Conservation (phyloP, 2,113 vertebrate species). For the Gymnobelideus leadbeateri region DNA sequence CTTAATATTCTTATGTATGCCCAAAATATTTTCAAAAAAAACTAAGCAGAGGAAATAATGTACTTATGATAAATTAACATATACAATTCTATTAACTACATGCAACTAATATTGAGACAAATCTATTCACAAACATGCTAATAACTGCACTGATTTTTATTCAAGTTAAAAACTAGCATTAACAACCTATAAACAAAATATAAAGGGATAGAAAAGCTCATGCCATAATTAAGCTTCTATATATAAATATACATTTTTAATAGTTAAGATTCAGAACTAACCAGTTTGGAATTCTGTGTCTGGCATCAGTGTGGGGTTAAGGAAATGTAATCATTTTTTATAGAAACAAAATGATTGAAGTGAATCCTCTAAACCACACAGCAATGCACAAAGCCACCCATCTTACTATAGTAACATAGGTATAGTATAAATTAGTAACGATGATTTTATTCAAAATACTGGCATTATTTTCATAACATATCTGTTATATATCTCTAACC, state of each 20-base stretch:
- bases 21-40: constrained; percentile 34
- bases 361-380: constrained; percentile 23
- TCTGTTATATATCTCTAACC: neutral
- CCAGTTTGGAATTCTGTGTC: constrained; percentile 9
- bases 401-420: constrained; percentile 7
- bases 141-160: neutral
- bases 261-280: neutral
- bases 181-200: neutral
- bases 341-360: constrained; percentile 7
- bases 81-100: constrained; percentile 39
- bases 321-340: constrained; percentile 16
- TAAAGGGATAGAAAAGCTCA: constrained; percentile 4
- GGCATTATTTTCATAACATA: neutral
- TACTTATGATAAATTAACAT: constrained; percentile 7
- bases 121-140: constrained; percentile 6
- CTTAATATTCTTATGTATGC: neutral
- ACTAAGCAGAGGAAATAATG: neutral
- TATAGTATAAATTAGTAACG: neutral
- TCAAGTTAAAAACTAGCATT: constrained; percentile 21
- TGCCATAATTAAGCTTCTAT: constrained; percentile 7
- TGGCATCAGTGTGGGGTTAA: neutral
- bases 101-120: constrained; percentile 2
- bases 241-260: constrained; percentile 13
- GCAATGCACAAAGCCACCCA: constrained; percentile 19
- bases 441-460: constrained; percentile 25